These are phyloP conservation scores for Zaprionus nigranus DNA, from an alignment of 1,140 invertebrate species.

Conservation along the genomic window DNA sequence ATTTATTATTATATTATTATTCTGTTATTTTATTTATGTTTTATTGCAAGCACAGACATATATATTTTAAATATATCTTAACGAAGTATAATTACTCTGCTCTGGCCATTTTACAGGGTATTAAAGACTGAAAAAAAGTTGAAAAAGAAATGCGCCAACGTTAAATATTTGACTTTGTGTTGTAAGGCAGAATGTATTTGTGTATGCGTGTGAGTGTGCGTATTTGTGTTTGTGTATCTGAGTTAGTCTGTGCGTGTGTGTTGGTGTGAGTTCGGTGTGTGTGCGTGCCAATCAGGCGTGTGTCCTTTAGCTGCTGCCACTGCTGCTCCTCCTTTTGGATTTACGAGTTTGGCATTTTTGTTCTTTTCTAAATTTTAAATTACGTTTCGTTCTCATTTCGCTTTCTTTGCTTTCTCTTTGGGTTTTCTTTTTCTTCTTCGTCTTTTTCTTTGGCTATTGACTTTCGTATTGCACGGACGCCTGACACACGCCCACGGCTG, in stretches of 20 bases:
- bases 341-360: conserved; percentile 60
- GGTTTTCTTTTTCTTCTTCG: conserved; percentile 10
- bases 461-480: conserved; percentile 32
- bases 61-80: neutral
- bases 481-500: neutral
- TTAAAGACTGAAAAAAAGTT: conserved; percentile 60
- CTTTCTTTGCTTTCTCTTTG: conserved; percentile 19
- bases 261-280: conserved; percentile 37
- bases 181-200: conserved; percentile 30
- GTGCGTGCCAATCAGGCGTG: conserved; percentile 79
- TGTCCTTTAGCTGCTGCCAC: conserved; percentile 55
- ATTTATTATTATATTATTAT: too few relatives aligned
- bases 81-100: neutral
- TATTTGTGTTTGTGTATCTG: conserved; percentile 16
- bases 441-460: conserved; percentile 41
- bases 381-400: conserved; percentile 58
- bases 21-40: neutral
- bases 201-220: conserved; percentile 2
- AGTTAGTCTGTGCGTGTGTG: conserved; percentile 22
- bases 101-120: neutral
- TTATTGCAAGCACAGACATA: neutral
- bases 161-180: conserved; percentile 81
- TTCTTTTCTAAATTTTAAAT: conserved; percentile 76
- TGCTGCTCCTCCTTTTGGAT: conserved; percentile 45
- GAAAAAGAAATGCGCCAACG: conserved; percentile 72